Evolutionary conservation across 2,113 vertebrate genomes (phyloP).

Genomic region (Cyprinodon tularosa): DNA sequence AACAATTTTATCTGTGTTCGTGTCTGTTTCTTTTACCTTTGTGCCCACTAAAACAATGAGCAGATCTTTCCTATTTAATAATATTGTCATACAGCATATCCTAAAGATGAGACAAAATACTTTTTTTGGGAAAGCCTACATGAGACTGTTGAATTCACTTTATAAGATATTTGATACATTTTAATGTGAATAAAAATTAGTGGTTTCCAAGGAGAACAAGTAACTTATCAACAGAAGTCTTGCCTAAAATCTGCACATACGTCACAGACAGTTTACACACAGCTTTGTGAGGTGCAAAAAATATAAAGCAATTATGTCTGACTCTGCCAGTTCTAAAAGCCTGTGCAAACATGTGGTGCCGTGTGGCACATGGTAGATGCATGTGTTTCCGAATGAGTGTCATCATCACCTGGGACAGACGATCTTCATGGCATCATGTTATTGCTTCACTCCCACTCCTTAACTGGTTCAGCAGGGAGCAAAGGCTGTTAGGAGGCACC

Average conservation of each 20-base stretch:
- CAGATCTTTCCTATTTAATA: conserved; percentile 2
- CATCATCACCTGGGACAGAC: conserved; percentile 20
- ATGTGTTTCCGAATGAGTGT: conserved; percentile 10
- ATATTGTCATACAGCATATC: conserved; percentile 4
- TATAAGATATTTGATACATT: background rate
- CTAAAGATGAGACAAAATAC: conserved; percentile 4
- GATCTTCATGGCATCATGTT: conserved; percentile 22
- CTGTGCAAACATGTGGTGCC: background rate
- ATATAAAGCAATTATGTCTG: background rate
- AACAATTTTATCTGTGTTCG: background rate
- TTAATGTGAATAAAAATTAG: conserved; percentile 14
- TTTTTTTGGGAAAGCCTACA: conserved; percentile 19
- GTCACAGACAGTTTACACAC: background rate
- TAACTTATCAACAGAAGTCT: conserved; percentile 15
- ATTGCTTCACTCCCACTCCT: conserved; percentile 2
- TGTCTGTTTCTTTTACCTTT: background rate
- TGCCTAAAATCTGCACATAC: conserved; percentile 11
- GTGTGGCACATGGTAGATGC: conserved; percentile 3
- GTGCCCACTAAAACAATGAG: background rate
- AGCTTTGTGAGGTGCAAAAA: background rate
- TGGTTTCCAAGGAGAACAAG: conserved; percentile 34
- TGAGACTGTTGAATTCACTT: conserved; percentile 24
- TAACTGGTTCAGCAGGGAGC: conserved; percentile 25
- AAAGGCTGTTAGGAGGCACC: conserved; percentile 3
- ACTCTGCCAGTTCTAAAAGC: background rate